phyloP scores from a whole-genome alignment of 2,797 vertebrate genomes.

The Gymnodraco acuticeps region DNA sequence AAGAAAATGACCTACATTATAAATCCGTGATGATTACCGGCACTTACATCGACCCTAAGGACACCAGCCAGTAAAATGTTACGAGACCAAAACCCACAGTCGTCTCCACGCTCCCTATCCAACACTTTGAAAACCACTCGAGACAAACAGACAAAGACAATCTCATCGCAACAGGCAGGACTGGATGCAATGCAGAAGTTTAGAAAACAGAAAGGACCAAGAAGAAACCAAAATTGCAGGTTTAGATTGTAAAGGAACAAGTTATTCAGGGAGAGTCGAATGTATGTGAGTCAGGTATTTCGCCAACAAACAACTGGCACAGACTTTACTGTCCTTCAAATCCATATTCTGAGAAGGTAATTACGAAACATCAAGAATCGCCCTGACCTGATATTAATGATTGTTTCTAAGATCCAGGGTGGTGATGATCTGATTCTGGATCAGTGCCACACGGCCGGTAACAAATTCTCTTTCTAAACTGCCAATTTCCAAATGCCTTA shows the following conservation, averaged over 20 bases:
- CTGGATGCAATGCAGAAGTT: slow-evolving; percentile 54
- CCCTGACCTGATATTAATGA: slow-evolving; percentile 18
- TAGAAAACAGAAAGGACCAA: background rate
- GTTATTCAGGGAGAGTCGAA: background rate
- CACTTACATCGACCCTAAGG: slow-evolving; percentile 31
- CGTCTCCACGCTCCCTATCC: background rate
- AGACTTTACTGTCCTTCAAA: background rate
- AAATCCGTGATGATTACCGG: slow-evolving; percentile 42
- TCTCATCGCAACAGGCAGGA: slow-evolving; percentile 36
- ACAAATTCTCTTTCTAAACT: slow-evolving; percentile 14
- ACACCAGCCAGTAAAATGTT: slow-evolving; percentile 15
- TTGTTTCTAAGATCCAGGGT: slow-evolving; percentile 12
- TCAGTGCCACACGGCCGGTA: background rate
- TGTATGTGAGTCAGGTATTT: background rate
- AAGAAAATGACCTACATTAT: slow-evolving; percentile 16
- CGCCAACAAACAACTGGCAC: background rate
- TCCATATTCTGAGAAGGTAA: background rate
- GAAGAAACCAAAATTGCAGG: background rate
- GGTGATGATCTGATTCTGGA: slow-evolving; percentile 38
- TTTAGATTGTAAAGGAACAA: background rate
- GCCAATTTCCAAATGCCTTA: slow-evolving; percentile 29
- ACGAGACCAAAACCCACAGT: slow-evolving; percentile 2
- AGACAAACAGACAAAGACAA: slow-evolving; percentile 31
- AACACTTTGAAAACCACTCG: slow-evolving; percentile 33
- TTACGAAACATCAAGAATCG: slow-evolving; percentile 39